Conservation (phyloP, 1,140 invertebrate species). For the Cydia strobilella region DNA sequence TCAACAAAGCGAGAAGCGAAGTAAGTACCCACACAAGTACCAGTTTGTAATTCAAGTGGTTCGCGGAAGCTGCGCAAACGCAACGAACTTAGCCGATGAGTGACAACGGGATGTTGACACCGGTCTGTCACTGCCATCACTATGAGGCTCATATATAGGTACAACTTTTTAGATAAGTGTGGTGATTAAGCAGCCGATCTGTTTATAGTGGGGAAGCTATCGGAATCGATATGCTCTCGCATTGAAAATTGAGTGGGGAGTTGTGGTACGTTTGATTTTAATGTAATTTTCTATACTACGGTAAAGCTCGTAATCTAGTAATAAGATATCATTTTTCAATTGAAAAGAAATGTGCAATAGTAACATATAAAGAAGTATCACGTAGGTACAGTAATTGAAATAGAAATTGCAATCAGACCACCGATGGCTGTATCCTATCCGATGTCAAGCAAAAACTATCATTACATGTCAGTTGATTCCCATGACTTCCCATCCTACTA, state of each 20-base stretch:
- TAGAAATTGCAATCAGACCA: too few species aligned
- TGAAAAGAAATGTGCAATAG: too few species aligned
- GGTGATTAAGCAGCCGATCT: neutral
- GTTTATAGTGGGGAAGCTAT: neutral
- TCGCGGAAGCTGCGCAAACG: slow-evolving; percentile 25
- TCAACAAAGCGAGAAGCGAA: neutral
- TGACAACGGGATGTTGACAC: slow-evolving; percentile 21
- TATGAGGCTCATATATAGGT: neutral
- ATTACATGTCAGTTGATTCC: too few species aligned
- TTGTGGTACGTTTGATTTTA: neutral
- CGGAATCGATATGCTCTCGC: neutral
- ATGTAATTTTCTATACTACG: neutral
- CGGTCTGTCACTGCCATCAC: neutral
- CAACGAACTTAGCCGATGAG: slow-evolving; percentile 24
- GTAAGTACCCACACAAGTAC: neutral
- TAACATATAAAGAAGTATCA: too few species aligned
- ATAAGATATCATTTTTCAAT: too few species aligned
- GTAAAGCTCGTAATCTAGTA: too few species aligned
- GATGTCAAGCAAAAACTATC: too few species aligned
- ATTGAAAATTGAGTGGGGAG: neutral
- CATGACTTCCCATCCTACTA: too few species aligned
- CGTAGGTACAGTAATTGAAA: too few species aligned
- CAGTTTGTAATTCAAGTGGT: slow-evolving; percentile 15
- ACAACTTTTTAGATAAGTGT: neutral
- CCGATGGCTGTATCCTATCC: too few species aligned